Evolutionary conservation across 2,797 vertebrate species (phyloP).

Genomic region (Salarias fasciatus): DNA sequence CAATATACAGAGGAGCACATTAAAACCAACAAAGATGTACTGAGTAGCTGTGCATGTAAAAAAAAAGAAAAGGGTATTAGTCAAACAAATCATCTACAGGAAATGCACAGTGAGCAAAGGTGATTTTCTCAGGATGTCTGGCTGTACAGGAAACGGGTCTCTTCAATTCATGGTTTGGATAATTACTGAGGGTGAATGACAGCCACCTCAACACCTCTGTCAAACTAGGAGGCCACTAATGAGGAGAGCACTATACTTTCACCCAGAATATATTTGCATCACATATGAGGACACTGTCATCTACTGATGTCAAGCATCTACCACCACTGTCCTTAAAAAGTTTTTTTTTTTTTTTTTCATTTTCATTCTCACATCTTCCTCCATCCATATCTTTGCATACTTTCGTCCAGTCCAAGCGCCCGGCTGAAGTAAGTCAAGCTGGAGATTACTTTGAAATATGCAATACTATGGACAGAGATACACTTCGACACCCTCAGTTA

Average conservation of each 20-base stretch:
- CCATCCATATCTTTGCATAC: slow-evolving; percentile 15
- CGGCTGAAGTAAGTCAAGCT: too few species aligned
- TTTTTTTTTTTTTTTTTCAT: too few species aligned
- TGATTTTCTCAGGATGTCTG: slow-evolving; percentile 31
- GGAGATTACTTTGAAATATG: background rate
- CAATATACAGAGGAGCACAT: too few species aligned
- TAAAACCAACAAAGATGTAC: too few species aligned
- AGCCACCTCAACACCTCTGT: slow-evolving; percentile 65
- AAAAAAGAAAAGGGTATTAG: slow-evolving; percentile 13
- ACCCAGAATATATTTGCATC: slow-evolving; percentile 70
- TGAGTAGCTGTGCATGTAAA: too few species aligned
- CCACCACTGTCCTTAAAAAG: slow-evolving; percentile 16
- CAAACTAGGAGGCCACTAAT: slow-evolving; percentile 63
- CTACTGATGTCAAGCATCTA: slow-evolving; percentile 33
- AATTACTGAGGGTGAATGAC: slow-evolving; percentile 66
- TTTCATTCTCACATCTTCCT: slow-evolving; percentile 2
- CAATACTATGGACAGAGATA: background rate
- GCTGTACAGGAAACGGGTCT: slow-evolving; percentile 41
- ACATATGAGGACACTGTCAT: slow-evolving; percentile 38
- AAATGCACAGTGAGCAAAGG: slow-evolving; percentile 13
- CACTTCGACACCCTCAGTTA: background rate
- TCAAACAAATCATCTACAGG: slow-evolving; percentile 35
- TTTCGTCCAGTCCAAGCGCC: background rate
- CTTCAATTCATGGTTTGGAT: slow-evolving; percentile 49
- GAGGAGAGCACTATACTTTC: slow-evolving; percentile 60